Evolutionary conservation across 2,113 vertebrate genomes (phyloP), one percentile per base, ranked within the genome.

Genomic region (Smithornis capensis): DNA sequence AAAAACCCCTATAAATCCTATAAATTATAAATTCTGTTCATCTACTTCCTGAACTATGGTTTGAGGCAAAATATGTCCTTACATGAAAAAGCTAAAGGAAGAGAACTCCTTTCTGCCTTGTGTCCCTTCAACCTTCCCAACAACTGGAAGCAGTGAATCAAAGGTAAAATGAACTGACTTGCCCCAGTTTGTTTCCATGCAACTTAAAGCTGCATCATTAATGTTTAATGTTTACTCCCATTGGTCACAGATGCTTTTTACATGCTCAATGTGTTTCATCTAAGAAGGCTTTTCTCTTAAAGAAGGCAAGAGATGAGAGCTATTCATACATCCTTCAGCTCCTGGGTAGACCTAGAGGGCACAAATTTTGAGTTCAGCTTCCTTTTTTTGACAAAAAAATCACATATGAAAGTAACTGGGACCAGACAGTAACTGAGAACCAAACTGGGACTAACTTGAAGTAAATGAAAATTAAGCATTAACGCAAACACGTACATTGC

Each of bases 141-240:
- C 9, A 10, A 73, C 7, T 91, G 31, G 90, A 96, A 85, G 92
- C 97, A 97, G 75, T 93, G 96, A 96, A 96, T 97, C 96, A 96
- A 96, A 96, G 94, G 96, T 97, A 97, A 97, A 93, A 90, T 29
- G 94, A 97, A 97, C 94, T 95, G 97, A 97, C 96, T 96, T 95
- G 95, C 79, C 96, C 93, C 89, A 94, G 91, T 97, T 98, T 95
- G 93, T 96, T 97, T 97, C 95, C 86, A 78, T 75, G 96, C 89
- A 92, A 97, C 92, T 90, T 96, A 94, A 92, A 93, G 87, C 95
- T 91, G 37, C 55, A 83, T 86, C 91, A 95, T 97, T 89, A 97
- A 98, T 96, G 69, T 97, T 98, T 98, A 83, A 97, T 97, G 94
- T 74, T 94, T 89, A 81, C 38, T 93, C 87, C 80, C 91, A 71